Conservation (phyloP, 2,888 invertebrate genomes). For the Athalia circularis region DNA sequence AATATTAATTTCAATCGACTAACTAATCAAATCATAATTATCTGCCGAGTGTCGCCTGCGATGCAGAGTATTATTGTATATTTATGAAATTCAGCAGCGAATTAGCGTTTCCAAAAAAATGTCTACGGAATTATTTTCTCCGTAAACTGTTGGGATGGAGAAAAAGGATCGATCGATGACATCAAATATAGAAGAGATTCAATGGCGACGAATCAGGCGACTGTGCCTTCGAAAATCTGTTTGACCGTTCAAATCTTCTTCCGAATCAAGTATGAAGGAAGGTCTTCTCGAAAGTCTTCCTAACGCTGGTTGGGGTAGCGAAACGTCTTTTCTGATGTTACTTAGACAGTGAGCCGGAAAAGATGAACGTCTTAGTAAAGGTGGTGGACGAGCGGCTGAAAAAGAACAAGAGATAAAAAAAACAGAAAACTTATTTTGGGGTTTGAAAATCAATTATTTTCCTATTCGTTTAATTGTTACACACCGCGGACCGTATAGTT, state of each 20-base stretch:
- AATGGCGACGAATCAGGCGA: conserved; percentile 63
- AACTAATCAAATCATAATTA: conserved; percentile 17
- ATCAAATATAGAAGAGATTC: not conserved
- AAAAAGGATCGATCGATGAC: not conserved
- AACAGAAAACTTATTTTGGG: not conserved
- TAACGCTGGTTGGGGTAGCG: conserved; percentile 50
- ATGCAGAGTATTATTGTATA: not conserved
- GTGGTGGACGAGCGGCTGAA: conserved; percentile 63
- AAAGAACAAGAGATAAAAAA: not conserved
- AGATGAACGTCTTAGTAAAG: conserved; percentile 66
- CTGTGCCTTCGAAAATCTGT: conserved; percentile 61
- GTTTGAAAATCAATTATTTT: not conserved
- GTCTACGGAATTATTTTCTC: not conserved
- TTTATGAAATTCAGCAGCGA: too few species aligned
- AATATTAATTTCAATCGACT: not conserved
- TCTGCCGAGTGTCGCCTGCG: not conserved
- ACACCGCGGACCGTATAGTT: too few species aligned
- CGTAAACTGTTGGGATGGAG: not conserved
- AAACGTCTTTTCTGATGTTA: conserved; percentile 51
- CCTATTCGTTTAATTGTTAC: not conserved
- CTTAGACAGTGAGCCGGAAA: conserved; percentile 61
- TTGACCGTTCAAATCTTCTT: conserved; percentile 56
- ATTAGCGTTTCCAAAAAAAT: not conserved
- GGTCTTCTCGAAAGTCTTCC: conserved; percentile 58
- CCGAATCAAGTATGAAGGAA: conserved; percentile 58